Evolutionary conservation across 2,888 invertebrate species (phyloP).

Genomic region (Lasioglossum morio): DNA sequence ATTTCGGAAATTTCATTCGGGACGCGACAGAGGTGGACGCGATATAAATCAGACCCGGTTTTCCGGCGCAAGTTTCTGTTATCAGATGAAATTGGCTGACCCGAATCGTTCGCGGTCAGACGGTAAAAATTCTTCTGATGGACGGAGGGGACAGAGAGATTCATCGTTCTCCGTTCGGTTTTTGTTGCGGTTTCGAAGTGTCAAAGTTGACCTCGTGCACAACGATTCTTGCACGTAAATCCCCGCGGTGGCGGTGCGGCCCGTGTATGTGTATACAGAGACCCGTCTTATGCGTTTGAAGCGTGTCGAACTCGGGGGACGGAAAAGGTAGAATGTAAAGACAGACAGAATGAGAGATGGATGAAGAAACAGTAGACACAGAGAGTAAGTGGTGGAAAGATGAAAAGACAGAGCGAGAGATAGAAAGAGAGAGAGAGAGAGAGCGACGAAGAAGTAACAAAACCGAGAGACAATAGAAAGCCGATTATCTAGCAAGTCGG

Average conservation of each 20-base stretch:
- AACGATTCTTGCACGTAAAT: conserved; percentile 26
- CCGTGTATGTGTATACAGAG: conserved; percentile 12
- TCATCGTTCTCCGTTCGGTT: conserved; percentile 4
- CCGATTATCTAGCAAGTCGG: conserved; percentile 23
- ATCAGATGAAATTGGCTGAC: conserved; percentile 21
- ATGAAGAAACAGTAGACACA: conserved; percentile 8
- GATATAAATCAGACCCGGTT: conserved; percentile 28
- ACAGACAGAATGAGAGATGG: conserved; percentile 11
- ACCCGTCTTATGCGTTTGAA: conserved; percentile 27
- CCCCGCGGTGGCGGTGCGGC: not conserved
- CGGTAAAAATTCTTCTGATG: conserved; percentile 29
- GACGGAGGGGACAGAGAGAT: conserved; percentile 15
- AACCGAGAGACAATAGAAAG: conserved; percentile 23
- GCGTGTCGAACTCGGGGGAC: not conserved
- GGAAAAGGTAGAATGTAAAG: conserved; percentile 5
- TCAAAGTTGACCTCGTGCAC: not conserved
- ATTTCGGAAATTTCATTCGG: conserved; percentile 3
- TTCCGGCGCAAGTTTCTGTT: not conserved
- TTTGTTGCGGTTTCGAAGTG: conserved; percentile 6
- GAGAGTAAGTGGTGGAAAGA: conserved; percentile 12
- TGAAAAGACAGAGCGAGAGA: not conserved
- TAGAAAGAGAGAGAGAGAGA: too few species aligned
- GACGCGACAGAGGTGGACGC: not conserved
- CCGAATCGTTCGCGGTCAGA: conserved; percentile 9
- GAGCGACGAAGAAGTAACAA: conserved; percentile 15